These are phyloP conservation scores for Rhingia rostrata DNA, from an alignment of 2,888 invertebrate genomes.

Conservation along the genomic window DNA sequence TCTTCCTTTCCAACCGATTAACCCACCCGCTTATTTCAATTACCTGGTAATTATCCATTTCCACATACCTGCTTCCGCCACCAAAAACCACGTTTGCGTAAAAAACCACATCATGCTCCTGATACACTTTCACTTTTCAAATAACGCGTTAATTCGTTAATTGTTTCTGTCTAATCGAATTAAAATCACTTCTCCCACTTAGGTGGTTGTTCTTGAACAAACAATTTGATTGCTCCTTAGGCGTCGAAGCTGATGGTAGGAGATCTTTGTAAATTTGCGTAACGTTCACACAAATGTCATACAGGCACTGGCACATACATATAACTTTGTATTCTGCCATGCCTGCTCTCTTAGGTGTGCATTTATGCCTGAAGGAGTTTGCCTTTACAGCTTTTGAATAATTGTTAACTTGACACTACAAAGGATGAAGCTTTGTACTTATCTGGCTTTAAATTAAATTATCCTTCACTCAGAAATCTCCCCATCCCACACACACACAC, in stretches of 20 bases:
- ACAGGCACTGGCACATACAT: no score
- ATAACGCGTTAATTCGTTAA: slow-evolving; percentile 83
- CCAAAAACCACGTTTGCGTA: slow-evolving; percentile 43
- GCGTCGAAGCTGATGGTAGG: slow-evolving; percentile 44
- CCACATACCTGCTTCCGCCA: background rate
- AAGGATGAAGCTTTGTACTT: slow-evolving; percentile 75
- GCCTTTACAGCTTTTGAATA: slow-evolving; percentile 63
- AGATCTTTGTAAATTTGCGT: slow-evolving; percentile 14
- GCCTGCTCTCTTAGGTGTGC: slow-evolving; percentile 77
- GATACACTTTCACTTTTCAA: slow-evolving; percentile 73
- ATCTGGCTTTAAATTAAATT: slow-evolving; percentile 39
- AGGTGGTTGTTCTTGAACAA: slow-evolving; percentile 20
- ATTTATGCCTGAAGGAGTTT: slow-evolving; percentile 75
- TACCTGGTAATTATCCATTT: slow-evolving; percentile 41
- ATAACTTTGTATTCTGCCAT: background rate
- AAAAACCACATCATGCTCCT: slow-evolving; percentile 3
- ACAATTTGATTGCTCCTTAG: slow-evolving; percentile 65
- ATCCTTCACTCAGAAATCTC: slow-evolving; percentile 34
- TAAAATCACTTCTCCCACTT: slow-evolving; percentile 78
- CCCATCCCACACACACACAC: no score
- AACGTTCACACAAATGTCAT: slow-evolving; percentile 38
- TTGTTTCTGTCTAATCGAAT: slow-evolving; percentile 83
- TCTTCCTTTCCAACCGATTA: slow-evolving; percentile 52
- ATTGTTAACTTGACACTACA: slow-evolving; percentile 80
- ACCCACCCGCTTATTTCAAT: slow-evolving; percentile 43